phyloP scores from a whole-genome alignment of 1,140 invertebrate species.

The Drosophila tristis region DNA sequence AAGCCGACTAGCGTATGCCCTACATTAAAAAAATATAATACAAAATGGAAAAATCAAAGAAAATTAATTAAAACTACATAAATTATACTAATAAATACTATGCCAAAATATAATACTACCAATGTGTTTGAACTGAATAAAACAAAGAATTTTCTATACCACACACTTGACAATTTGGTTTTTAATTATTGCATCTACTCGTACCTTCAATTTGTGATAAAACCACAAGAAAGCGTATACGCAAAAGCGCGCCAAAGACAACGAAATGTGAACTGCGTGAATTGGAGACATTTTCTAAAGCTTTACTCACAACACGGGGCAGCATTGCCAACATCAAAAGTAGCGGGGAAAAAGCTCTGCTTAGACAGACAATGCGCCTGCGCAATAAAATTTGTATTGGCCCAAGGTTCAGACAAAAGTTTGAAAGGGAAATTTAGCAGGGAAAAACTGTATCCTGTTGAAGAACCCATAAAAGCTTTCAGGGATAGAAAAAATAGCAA shows the following conservation, averaged over 20 bases:
- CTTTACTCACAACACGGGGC: background rate
- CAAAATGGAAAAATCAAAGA: background rate
- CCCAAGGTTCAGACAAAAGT: background rate
- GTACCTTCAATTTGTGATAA: background rate
- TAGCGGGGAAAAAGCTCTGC: background rate
- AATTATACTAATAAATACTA: too few species aligned
- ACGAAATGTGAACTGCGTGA: background rate
- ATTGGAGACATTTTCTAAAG: constrained; percentile 27
- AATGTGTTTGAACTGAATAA: too few species aligned
- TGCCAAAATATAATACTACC: too few species aligned
- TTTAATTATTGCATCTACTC: background rate
- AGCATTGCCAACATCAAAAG: constrained; percentile 18
- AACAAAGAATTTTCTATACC: too few species aligned
- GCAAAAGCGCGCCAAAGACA: background rate
- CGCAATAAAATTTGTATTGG: background rate
- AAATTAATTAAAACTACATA: too few species aligned
- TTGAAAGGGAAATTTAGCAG: constrained; percentile 5
- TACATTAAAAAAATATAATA: background rate
- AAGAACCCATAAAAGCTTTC: constrained; percentile 23
- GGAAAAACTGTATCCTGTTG: constrained; percentile 1
- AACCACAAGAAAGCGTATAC: too few species aligned
- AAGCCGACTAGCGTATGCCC: background rate
- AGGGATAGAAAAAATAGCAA: background rate
- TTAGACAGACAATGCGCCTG: constrained; percentile 3
- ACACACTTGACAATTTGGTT: too few species aligned